phyloP scores from a whole-genome alignment of 2,113 vertebrate genomes.

The Otolemur garnettii region DNA sequence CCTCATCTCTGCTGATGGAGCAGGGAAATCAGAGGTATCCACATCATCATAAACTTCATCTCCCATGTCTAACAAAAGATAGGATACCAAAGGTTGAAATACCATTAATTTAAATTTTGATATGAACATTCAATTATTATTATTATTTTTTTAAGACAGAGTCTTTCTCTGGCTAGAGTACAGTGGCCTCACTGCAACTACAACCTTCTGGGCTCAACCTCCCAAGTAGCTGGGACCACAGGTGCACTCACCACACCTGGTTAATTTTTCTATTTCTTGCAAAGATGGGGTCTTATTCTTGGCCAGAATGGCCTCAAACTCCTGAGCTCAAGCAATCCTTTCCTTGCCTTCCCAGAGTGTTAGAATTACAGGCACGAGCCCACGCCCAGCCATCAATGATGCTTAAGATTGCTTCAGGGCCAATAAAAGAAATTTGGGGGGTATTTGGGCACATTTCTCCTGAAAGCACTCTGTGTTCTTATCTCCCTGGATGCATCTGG shows the following conservation, averaged over 20 bases:
- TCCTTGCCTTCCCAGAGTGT: too few relatives aligned
- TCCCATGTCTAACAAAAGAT: constrained; percentile 80
- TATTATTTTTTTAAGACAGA: background rate
- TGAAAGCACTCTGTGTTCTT: background rate
- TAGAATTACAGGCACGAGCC: too few relatives aligned
- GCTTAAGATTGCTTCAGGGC: background rate
- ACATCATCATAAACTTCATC: constrained; percentile 95
- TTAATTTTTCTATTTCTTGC: too few relatives aligned
- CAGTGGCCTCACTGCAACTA: too few relatives aligned
- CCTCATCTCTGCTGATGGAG: constrained; percentile 86
- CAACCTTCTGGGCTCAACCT: too few relatives aligned
- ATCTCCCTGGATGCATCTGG: background rate
- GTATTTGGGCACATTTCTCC: background rate
- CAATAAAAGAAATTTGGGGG: background rate
- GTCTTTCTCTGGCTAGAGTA: too few relatives aligned
- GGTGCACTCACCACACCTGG: too few relatives aligned
- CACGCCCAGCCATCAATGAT: background rate
- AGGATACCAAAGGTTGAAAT: constrained; percentile 9
- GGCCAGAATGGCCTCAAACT: too few relatives aligned
- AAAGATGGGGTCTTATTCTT: too few relatives aligned
- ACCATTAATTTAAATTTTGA: background rate
- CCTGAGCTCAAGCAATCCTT: too few relatives aligned
- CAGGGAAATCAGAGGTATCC: constrained; percentile 88
- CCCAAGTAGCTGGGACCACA: too few relatives aligned
- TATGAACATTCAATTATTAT: background rate